Evolutionary conservation across 2,113 vertebrate genomes (phyloP).

Genomic region (Columba janthina): DNA sequence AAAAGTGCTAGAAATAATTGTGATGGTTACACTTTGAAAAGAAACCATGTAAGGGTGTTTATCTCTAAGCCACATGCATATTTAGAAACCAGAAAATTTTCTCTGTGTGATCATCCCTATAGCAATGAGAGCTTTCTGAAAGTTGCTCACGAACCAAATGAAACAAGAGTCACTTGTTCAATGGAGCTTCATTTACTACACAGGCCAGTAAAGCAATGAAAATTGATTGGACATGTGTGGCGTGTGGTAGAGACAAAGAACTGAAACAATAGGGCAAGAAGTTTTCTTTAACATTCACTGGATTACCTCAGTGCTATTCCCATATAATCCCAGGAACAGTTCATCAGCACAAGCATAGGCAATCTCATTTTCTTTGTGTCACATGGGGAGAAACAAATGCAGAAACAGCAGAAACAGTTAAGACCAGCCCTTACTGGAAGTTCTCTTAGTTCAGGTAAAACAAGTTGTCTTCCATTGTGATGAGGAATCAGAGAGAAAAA

Average conservation of each 20-base stretch:
- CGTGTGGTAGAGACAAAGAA: not conserved
- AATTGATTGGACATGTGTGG: not conserved
- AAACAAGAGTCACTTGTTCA: not conserved
- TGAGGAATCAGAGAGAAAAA: not conserved
- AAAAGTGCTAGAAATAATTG: not conserved
- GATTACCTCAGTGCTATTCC: not conserved
- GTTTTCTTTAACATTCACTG: not conserved
- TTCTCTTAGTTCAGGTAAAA: not conserved
- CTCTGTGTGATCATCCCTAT: not conserved
- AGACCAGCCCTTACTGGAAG: not conserved
- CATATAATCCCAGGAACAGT: not conserved
- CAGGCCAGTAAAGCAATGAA: not conserved
- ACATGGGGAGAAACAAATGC: not conserved
- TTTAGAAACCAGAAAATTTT: not conserved
- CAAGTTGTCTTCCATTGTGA: not conserved
- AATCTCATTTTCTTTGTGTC: not conserved
- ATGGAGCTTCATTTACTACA: not conserved
- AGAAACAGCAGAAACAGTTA: not conserved
- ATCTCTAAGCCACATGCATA: not conserved
- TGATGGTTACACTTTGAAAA: not conserved
- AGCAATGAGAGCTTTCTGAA: not conserved
- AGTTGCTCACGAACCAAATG: not conserved
- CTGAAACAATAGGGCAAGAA: not conserved
- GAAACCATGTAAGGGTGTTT: not conserved
- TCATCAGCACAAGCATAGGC: rapidly evolving